phyloP scores from a whole-genome alignment of 1,140 invertebrate genomes.

The Apis laboriosa region DNA sequence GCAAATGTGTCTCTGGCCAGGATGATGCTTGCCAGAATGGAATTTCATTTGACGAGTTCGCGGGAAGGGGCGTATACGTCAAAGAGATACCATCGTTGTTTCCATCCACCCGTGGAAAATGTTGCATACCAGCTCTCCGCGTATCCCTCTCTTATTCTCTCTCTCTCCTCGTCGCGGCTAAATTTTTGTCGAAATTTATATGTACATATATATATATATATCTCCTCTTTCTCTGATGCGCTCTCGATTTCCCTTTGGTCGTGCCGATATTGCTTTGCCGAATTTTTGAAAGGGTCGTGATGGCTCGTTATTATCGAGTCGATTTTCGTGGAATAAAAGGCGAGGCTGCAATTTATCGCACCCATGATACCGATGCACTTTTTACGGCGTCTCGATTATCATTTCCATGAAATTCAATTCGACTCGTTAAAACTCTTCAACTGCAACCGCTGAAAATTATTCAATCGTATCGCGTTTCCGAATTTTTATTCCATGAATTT shows the following conservation, averaged over 20 bases:
- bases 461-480: too few relatives aligned
- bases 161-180: neutral
- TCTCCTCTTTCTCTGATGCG: too few relatives aligned
- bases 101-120: constrained; percentile 53
- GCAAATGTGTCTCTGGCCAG: constrained; percentile 28
- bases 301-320: neutral
- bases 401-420: too few relatives aligned
- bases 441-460: too few relatives aligned
- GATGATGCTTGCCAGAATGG: constrained; percentile 37
- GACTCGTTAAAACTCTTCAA: too few relatives aligned
- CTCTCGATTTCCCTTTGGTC: too few relatives aligned
- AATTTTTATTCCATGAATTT: too few relatives aligned
- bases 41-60: constrained; percentile 57
- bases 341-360: neutral
- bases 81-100: constrained; percentile 65
- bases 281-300: neutral
- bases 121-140: constrained; percentile 37
- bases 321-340: neutral
- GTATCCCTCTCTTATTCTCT: neutral
- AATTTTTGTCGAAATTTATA: constrained; percentile 20
- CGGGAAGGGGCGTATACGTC: constrained; percentile 40
- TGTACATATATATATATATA: too few relatives aligned
- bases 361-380: neutral
- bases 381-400: neutral
- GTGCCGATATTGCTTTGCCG: neutral